Evolutionary conservation across 2,797 vertebrate genomes (phyloP), one percentile per base, ranked within the genome.

Genomic region (Arvicola amphibius): DNA sequence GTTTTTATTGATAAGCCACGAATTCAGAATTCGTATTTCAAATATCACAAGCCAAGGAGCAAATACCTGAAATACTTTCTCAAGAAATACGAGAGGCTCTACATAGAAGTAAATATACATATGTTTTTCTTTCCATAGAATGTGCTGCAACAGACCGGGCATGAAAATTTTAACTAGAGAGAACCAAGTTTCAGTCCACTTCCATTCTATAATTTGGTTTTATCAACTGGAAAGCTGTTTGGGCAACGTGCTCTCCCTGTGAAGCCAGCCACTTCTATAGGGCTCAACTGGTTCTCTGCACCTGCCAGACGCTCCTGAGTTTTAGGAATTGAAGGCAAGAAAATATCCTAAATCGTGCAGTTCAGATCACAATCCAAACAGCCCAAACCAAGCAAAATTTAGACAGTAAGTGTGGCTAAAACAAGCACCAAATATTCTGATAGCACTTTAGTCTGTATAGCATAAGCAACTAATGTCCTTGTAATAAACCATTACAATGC

Each of bases 1-100:
- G 97, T 94, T 98, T 98, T 98, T 98, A 98, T 98, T 98, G 98
- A 98, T 98, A 98, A 98, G 97, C 92, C 94, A 56, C 74, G n/a
- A 97, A 97, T 97, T 97, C 91, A 59, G 37, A 98, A 98, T 97
- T 98, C 76, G 27, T 96, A 97, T 98, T 98, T 98, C 93, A 98
- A 96, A 94, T 89, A 97, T 95, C 46, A 46, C 29, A 88, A 94
- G 88, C 93, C 11, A 1, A 29, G 37, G 67, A 97, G 80, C 88
- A 96, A 93, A 19, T 78, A 96, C 21, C 95, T 94, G 96, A 97
- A 98, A 98, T 93, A 11, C 40, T 96, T 97, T 98, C 63, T 85
- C 85, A 71, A 94, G 59, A 97, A 97, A 80, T 97, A 96, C 86
- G 84, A 96, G 79, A 90, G 95, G 51, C 78, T 97, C 21, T 13